Percentiles rank a stretch among this genome's conserved stretches.
These are phyloP conservation scores for Diaphora mendica DNA, from an alignment of 2,888 invertebrate species.

Conservation along the genomic window DNA sequence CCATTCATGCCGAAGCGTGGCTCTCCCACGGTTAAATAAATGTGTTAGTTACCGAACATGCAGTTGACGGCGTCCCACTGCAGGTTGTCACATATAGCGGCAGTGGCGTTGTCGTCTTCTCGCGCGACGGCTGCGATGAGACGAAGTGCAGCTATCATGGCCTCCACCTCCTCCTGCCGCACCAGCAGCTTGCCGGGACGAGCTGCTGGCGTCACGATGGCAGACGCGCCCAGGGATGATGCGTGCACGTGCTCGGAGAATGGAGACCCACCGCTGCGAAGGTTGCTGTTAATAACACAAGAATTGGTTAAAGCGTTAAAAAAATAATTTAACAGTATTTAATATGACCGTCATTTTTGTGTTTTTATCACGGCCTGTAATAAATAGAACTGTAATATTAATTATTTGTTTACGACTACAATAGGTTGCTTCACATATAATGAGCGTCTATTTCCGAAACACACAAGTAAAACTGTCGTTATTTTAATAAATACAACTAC, in stretches of 20 bases:
- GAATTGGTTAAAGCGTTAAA: neutral
- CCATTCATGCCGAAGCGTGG: too few relatives aligned
- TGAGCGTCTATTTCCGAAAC: too few relatives aligned
- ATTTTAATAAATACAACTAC: too few relatives aligned
- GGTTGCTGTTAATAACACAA: slow-evolving; percentile 76
- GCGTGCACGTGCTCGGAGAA: slow-evolving; percentile 81
- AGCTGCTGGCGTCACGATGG: slow-evolving; percentile 69
- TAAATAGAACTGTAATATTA: too few relatives aligned
- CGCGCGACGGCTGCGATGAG: slow-evolving; percentile 92
- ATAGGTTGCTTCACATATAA: too few relatives aligned
- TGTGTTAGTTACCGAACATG: slow-evolving; percentile 87
- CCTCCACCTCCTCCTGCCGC: slow-evolving; percentile 89
- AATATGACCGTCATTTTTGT: too few relatives aligned
- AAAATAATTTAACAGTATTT: too few relatives aligned
- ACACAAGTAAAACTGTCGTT: too few relatives aligned
- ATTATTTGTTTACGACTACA: too few relatives aligned
- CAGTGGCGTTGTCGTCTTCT: slow-evolving; percentile 91
- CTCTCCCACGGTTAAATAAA: too few relatives aligned
- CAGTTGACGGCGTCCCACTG: slow-evolving; percentile 94
- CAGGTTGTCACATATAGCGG: slow-evolving; percentile 94
- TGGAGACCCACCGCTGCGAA: slow-evolving; percentile 90
- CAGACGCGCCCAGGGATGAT: slow-evolving; percentile 83
- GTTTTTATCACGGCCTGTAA: too few relatives aligned
- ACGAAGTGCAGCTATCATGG: slow-evolving; percentile 92
- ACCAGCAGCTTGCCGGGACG: slow-evolving; percentile 75